These are phyloP conservation scores for Mormyrops boulengeri DNA, from an alignment of 2,797 vertebrate species.

Conservation along the genomic window DNA sequence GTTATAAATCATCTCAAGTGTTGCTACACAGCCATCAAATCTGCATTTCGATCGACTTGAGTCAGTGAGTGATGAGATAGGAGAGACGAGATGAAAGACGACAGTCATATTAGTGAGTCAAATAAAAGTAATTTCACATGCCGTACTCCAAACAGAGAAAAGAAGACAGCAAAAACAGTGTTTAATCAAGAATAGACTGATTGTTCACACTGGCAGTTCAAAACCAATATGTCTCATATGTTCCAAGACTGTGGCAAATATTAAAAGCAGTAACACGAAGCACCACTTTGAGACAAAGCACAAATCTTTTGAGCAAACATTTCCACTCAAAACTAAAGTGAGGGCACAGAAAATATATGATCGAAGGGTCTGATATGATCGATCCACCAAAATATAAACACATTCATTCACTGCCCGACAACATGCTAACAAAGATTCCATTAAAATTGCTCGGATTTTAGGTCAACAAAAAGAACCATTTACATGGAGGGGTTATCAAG, in stretches of 20 bases:
- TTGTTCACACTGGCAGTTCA: slow-evolving; percentile 10
- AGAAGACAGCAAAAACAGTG: slow-evolving; percentile 11
- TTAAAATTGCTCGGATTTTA: slow-evolving; percentile 21
- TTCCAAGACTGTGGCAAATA: background rate
- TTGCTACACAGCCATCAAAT: background rate
- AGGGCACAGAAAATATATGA: slow-evolving; percentile 13
- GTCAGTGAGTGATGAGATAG: background rate
- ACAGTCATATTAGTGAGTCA: background rate
- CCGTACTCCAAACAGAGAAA: background rate
- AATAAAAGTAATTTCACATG: background rate
- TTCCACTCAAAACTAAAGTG: slow-evolving; percentile 20
- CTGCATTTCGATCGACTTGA: background rate
- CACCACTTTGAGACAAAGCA: slow-evolving; percentile 11
- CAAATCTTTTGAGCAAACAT: slow-evolving; percentile 17
- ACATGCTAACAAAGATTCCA: slow-evolving; percentile 14
- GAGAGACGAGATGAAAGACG: background rate
- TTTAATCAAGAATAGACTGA: slow-evolving; percentile 17
- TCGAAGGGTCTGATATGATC: slow-evolving; percentile 14
- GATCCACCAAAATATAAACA: slow-evolving; percentile 17
- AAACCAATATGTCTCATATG: slow-evolving; percentile 20
- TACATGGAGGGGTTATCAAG: background rate
- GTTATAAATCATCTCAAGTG: background rate
- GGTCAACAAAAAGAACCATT: background rate
- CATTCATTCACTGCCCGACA: slow-evolving; percentile 18
- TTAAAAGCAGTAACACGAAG: slow-evolving; percentile 11